Evolutionary conservation across 2,888 invertebrate species (phyloP).

Genomic region (Himalopsyche tibetana): DNA sequence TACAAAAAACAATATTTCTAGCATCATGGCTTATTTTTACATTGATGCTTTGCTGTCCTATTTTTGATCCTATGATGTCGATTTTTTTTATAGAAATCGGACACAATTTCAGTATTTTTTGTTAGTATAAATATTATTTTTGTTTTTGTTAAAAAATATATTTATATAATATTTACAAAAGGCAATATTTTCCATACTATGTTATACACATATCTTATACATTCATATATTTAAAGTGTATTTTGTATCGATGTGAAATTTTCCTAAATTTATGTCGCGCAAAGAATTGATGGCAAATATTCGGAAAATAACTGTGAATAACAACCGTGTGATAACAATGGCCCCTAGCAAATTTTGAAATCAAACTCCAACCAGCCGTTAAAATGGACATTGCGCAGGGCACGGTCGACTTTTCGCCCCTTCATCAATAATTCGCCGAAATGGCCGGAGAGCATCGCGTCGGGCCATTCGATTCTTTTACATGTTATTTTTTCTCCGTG

Average conservation of each 20-base stretch:
- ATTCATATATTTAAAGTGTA: too few species aligned
- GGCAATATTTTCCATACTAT: too few species aligned
- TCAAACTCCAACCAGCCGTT: conserved; percentile 5
- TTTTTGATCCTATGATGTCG: too few species aligned
- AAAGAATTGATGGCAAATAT: not conserved
- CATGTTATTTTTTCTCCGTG: not conserved
- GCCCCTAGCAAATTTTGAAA: not conserved
- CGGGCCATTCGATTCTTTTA: conserved; percentile 46
- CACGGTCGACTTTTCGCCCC: conserved; percentile 41
- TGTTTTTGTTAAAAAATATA: too few species aligned
- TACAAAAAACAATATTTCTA: too few species aligned
- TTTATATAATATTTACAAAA: too few species aligned
- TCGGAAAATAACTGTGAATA: not conserved
- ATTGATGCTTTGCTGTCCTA: too few species aligned
- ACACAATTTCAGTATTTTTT: too few species aligned
- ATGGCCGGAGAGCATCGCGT: conserved; percentile 31
- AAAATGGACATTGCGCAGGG: conserved; percentile 26
- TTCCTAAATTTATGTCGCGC: not conserved
- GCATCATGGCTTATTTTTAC: too few species aligned
- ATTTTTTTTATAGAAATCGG: too few species aligned
- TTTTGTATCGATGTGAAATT: not conserved
- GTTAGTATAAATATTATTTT: too few species aligned
- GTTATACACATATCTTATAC: too few species aligned
- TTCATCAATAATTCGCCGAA: conserved; percentile 56
- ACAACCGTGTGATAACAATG: not conserved